Evolutionary conservation across 2,797 vertebrate genomes (phyloP), one percentile per base, ranked within the genome.

Genomic region (Neoniphon sammara): DNA sequence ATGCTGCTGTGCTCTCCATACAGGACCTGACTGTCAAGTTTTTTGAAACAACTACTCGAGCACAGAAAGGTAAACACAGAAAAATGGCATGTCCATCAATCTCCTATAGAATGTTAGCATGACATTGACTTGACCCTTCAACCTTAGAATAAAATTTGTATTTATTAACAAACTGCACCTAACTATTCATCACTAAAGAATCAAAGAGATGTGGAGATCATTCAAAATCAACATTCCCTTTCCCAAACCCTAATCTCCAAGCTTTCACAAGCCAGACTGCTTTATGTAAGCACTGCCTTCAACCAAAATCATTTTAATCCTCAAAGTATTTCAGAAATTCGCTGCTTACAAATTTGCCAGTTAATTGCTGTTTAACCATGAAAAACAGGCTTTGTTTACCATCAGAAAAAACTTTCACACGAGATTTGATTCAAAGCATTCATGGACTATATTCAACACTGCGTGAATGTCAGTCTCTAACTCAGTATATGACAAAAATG

Each of bases 21-120:
- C 97, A 99, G 81, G 96, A 98, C 84, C 95, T 99, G 81, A 99
- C 98, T 10, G 96, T 99, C 86, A 98, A 97, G 91, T 99, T 98
- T 87, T 99, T 99, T 67, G 96, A 99, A 92, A 98, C 96, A 91
- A 99, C 98, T 18, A 96, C 96, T 23, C 95, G 97, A 66, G 95
- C 96, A 57, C 97, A 96, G 89, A 99, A 98, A 95, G 97, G 98
- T 98, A 93, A 85, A 78, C 57, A 14, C 18, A 18, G 20, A 47
- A 4, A 56, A 7, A 30, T 71, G 36, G 36, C 44, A 15, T 63
- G 71, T 81, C 68, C 74, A 70, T 18, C 60, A 42, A 15, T n/a
- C 20, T 21, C 18, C n/a, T 20, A 47, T 17, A n/a, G 3, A 49
- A 7, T n/a, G 20, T 20, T 8, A 10, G n/a, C n/a, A 50, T 20